These are phyloP conservation scores for Coleophora deauratella DNA, from an alignment of 2,888 invertebrate genomes.

Conservation along the genomic window DNA sequence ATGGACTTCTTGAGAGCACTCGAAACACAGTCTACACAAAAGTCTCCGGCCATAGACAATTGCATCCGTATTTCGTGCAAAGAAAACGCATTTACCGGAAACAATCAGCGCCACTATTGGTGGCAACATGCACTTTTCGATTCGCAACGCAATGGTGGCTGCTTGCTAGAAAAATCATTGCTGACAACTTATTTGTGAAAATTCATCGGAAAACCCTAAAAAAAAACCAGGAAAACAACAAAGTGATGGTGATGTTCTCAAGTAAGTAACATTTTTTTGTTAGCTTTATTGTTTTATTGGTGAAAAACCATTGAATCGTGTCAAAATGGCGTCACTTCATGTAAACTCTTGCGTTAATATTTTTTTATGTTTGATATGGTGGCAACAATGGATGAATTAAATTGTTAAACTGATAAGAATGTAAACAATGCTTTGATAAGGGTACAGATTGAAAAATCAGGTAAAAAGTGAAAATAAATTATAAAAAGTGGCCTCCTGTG, in stretches of 20 bases:
- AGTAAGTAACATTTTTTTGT: slow-evolving; percentile 27
- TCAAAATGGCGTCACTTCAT: slow-evolving; percentile 27
- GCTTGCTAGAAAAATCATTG: slow-evolving; percentile 55
- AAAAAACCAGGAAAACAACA: slow-evolving; percentile 35
- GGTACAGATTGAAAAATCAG: background rate
- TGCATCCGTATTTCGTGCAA: too few relatives aligned
- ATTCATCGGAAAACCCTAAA: slow-evolving; percentile 49
- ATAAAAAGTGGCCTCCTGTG: background rate
- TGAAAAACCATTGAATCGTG: background rate
- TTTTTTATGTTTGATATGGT: slow-evolving; percentile 19
- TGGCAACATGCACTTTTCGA: slow-evolving; percentile 11
- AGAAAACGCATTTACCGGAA: slow-evolving; percentile 15
- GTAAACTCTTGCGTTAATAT: background rate
- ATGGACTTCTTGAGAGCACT: too few relatives aligned
- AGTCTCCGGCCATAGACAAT: too few relatives aligned
- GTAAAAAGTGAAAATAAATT: background rate
- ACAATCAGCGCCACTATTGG: slow-evolving; percentile 15
- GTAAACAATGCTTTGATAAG: slow-evolving; percentile 22
- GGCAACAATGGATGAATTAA: slow-evolving; percentile 27
- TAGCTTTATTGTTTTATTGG: too few relatives aligned
- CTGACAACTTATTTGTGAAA: slow-evolving; percentile 62
- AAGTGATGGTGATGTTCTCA: slow-evolving; percentile 23
- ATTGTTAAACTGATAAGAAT: slow-evolving; percentile 22
- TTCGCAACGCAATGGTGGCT: slow-evolving; percentile 53
- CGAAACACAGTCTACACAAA: too few relatives aligned